Percentiles rank a stretch among this genome's conserved stretches.
These are phyloP conservation scores for Poeciliopsis turneri DNA, from an alignment of 2,797 vertebrate species.

Conservation along the genomic window DNA sequence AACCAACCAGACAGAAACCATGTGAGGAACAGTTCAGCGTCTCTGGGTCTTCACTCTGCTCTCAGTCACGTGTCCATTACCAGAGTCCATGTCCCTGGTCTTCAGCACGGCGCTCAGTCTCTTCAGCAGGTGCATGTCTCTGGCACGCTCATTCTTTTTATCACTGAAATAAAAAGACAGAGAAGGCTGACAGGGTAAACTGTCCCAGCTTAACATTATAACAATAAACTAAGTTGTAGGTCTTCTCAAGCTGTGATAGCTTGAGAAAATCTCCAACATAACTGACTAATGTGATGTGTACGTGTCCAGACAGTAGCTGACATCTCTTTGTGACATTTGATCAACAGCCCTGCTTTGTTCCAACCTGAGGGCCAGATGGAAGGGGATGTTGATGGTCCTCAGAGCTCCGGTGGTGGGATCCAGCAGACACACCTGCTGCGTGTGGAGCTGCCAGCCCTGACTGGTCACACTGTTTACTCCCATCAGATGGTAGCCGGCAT, in stretches of 20 bases:
- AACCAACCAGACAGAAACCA: constrained; percentile 5
- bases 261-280: background rate
- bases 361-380: constrained; percentile 96
- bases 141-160: constrained; percentile 96
- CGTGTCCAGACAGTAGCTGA: background rate
- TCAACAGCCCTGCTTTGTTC: constrained; percentile 7
- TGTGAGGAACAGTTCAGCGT: accelerated
- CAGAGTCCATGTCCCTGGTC: constrained; percentile 73
- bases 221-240: background rate
- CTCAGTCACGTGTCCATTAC: constrained; percentile 46
- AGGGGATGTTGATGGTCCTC: constrained; percentile 91
- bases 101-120: constrained; percentile 86
- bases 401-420: constrained; percentile 89
- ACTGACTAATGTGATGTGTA: background rate
- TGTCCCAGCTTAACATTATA: background rate
- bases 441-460: constrained; percentile 95
- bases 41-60: background rate
- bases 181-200: background rate
- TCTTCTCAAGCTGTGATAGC: too few species aligned
- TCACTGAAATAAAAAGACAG: constrained; percentile 79
- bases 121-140: constrained; percentile 95
- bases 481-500: constrained; percentile 97
- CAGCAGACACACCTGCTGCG: constrained; percentile 94
- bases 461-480: constrained; percentile 97
- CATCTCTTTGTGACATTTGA: background rate